A percentile compares a stretch with the other conserved stretches of the same genome.
These are phyloP conservation scores for Tinea semifulvella DNA, from an alignment of 2,888 invertebrate species.

Conservation along the genomic window DNA sequence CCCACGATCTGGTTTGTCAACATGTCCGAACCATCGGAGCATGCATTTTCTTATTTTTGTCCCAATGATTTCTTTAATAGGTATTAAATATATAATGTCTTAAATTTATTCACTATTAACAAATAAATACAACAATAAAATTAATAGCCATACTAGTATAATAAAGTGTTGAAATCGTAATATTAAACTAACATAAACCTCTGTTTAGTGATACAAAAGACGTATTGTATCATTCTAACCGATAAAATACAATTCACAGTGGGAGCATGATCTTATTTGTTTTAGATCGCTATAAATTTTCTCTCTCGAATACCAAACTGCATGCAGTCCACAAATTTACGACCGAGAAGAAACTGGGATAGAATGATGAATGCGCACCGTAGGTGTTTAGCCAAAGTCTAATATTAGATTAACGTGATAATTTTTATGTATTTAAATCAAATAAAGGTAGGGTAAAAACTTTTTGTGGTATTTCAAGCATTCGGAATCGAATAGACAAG, in stretches of 20 bases:
- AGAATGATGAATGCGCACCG: slow-evolving; percentile 37
- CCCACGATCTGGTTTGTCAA: too few relatives aligned
- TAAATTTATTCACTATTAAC: too few relatives aligned
- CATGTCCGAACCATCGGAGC: too few relatives aligned
- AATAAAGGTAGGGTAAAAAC: neutral
- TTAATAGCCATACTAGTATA: too few relatives aligned
- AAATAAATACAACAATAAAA: too few relatives aligned
- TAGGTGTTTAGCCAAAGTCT: slow-evolving; percentile 25
- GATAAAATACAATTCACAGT: slow-evolving; percentile 27
- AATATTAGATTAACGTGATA: slow-evolving; percentile 27
- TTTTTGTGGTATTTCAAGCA: neutral
- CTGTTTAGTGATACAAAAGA: too few relatives aligned
- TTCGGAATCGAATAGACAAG: neutral
- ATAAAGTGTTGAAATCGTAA: too few relatives aligned
- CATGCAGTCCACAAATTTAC: slow-evolving; percentile 46
- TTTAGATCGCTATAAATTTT: slow-evolving; percentile 50
- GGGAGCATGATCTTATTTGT: slow-evolving; percentile 45
- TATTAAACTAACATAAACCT: too few relatives aligned
- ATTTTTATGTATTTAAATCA: slow-evolving; percentile 4
- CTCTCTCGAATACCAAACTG: slow-evolving; percentile 38
- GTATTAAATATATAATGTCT: too few relatives aligned
- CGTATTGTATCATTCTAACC: too few relatives aligned
- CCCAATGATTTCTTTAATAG: too few relatives aligned
- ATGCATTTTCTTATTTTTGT: too few relatives aligned
- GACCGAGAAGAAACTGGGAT: slow-evolving; percentile 32